Evolutionary conservation across 2,888 invertebrate genomes (phyloP).

Genomic region (Piscicola geometra): DNA sequence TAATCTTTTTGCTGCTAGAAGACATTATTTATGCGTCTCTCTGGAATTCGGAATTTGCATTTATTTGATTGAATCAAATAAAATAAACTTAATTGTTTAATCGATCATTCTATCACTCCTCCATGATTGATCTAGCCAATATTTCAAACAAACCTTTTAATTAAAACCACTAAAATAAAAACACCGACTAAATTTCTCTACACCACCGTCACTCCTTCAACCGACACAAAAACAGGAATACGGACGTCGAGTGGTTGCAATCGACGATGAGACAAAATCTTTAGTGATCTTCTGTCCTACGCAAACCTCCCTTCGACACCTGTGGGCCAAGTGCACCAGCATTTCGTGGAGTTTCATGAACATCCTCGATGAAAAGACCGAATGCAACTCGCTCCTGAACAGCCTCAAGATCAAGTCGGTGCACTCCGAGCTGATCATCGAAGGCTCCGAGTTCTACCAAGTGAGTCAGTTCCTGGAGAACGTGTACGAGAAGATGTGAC

Average conservation of each 20-base stretch:
- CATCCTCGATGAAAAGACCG: conserved; percentile 31
- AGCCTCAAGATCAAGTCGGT: conserved; percentile 35
- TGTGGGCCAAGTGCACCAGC: conserved; percentile 43
- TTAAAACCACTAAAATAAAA: too few species aligned
- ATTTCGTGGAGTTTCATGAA: conserved; percentile 38
- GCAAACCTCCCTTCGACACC: conserved; percentile 40
- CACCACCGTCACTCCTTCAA: neutral
- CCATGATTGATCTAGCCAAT: too few species aligned
- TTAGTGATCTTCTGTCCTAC: conserved; percentile 44
- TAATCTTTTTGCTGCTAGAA: too few species aligned
- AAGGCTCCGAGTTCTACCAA: conserved; percentile 38
- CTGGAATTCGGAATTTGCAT: too few species aligned
- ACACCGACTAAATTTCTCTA: too few species aligned
- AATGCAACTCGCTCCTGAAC: conserved; percentile 33
- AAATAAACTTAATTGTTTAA: too few species aligned
- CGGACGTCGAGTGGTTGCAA: conserved; percentile 41
- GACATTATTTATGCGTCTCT: too few species aligned
- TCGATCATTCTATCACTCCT: too few species aligned
- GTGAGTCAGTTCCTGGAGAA: conserved; percentile 37
- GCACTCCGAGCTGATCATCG: conserved; percentile 33
- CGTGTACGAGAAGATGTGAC: conserved; percentile 34
- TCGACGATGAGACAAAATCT: conserved; percentile 39
- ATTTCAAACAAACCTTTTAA: too few species aligned
- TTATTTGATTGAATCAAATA: too few species aligned
- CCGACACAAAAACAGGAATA: conserved; percentile 35